Percentiles rank a stretch among this genome's conserved stretches.
Conservation (phyloP, 1,140 invertebrate genomes). For the Nautilus pompilius region DNA sequence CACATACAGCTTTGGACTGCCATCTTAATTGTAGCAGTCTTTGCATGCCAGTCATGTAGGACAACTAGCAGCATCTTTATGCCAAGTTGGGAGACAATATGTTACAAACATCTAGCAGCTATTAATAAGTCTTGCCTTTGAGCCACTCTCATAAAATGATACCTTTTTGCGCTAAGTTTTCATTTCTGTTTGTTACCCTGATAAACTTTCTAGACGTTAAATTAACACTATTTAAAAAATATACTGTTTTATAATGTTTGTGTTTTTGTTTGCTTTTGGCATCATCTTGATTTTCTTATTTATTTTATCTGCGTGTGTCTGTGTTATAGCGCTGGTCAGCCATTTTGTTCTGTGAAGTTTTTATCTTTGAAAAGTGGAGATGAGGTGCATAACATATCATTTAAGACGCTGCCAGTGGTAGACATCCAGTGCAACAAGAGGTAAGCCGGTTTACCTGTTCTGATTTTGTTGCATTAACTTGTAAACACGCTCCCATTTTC, state of each 20-base stretch:
- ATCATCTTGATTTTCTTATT: not conserved
- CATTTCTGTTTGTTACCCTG: too few species aligned
- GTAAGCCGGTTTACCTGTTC: slow-evolving; percentile 22
- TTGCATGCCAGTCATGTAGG: too few species aligned
- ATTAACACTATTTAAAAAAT: not conserved
- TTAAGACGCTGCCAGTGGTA: slow-evolving; percentile 78
- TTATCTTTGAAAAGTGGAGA: slow-evolving; percentile 86
- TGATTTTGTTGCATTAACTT: not conserved
- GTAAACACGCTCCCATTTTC: too few species aligned
- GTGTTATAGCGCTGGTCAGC: slow-evolving; percentile 66
- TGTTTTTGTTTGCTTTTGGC: not conserved
- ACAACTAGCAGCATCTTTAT: too few species aligned
- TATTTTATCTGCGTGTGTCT: not conserved
- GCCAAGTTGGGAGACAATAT: too few species aligned
- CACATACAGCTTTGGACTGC: too few species aligned
- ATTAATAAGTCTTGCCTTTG: too few species aligned
- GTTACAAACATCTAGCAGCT: too few species aligned
- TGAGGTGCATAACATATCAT: slow-evolving; percentile 79
- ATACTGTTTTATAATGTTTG: not conserved
- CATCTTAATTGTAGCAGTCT: too few species aligned
- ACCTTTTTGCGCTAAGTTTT: too few species aligned
- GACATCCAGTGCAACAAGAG: slow-evolving; percentile 78
- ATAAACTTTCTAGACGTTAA: too few species aligned
- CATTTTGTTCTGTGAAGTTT: slow-evolving; percentile 84
- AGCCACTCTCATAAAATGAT: too few species aligned